Base-by-base conservation (phyloP, 1,140 invertebrate species). In the Teleopsis dalmanni region DNA sequence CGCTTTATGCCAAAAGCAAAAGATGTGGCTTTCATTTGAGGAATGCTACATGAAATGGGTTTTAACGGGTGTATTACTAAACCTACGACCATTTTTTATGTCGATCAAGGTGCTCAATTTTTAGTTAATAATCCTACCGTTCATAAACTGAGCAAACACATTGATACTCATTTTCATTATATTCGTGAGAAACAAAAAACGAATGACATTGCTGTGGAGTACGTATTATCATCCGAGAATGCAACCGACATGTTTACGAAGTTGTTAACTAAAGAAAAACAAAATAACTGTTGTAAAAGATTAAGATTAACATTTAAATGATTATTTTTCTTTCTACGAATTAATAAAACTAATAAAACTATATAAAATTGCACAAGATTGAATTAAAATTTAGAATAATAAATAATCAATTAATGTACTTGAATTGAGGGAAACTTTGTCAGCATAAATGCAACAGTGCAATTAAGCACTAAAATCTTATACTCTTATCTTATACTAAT, bases 21-120 rank as follows among this genome's bases (percentile, higher is more conserved):
- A 56, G 71, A 75, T 53, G 54, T 64, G 1, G 55, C 65, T 7
- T 70, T 59, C 59, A 33, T 66, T 25, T 57, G 52, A 45, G 46
- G 51, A 25, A 51, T 73, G 9, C 41, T 68, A 2, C 42, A 27
- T 34, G 46, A 71, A 47, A 38, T 47, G 26, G 36, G 36, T 11
- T 36, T 49, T 21, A 21, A 42, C 5, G 18, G 29, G 4, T 47
- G 22, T 25, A 10, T 42, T 2, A 9, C 7, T 16, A 13, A 42
- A 14, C n/a, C 29, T 14, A 49, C 40, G n/a, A 21, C 21, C 3
- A 43, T 42, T 9, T 26, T 34, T 22, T 42, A 16, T 21, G 37
- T 34, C 31, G 40, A 46, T 25, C 36, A 46, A 47, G 29, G 27
- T 14, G 37, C 50, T 22, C 8, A 16, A 2, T 47, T 47, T 29